Percentiles rank a stretch among this genome's conserved stretches.
Conservation (phyloP, 2,113 vertebrate genomes). For the Saguinus midas region DNA sequence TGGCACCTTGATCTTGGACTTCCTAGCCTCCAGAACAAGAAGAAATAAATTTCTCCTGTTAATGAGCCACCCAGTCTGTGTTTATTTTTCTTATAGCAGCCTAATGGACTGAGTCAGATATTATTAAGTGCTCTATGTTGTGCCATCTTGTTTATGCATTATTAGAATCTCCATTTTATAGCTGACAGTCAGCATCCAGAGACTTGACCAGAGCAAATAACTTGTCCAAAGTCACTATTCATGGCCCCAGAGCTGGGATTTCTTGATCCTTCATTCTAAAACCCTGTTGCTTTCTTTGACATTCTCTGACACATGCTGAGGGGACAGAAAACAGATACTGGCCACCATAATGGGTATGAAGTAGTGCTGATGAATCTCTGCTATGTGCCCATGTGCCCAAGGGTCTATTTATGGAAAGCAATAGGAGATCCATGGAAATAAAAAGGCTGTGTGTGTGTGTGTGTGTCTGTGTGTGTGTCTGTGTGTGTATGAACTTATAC, state of each 20-base stretch:
- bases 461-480: too few species aligned
- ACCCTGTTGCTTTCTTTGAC: not conserved
- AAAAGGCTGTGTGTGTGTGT: not conserved
- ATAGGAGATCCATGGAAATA: not conserved
- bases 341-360: not conserved
- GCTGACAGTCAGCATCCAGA: not conserved
- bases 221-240: not conserved
- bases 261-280: not conserved
- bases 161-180: not conserved
- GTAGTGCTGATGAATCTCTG: not conserved
- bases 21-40: too few species aligned
- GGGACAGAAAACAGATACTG: not conserved
- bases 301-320: not conserved
- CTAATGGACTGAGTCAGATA: not conserved
- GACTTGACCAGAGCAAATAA: not conserved
- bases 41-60: not conserved
- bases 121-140: not conserved
- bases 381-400: not conserved
- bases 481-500: too few species aligned
- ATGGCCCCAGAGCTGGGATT: not conserved
- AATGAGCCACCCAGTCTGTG: not conserved
- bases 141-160: not conserved
- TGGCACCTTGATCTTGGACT: not conserved
- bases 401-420: not conserved
- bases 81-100: not conserved